Base-by-base conservation (phyloP, 2,113 vertebrate species). In the Xerus inauris region DNA sequence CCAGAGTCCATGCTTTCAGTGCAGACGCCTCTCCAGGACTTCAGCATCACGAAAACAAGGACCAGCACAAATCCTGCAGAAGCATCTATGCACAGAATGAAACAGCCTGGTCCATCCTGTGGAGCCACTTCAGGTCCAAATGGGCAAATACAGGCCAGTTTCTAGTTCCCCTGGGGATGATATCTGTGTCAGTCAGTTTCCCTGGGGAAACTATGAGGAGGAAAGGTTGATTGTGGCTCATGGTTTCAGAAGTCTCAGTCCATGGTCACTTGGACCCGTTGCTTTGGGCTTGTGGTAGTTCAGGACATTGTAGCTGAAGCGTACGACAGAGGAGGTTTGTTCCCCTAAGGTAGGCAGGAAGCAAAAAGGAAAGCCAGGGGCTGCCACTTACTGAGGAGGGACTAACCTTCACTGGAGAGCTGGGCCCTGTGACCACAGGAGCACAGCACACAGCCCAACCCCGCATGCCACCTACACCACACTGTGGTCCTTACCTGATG, bases 351-450 rank as follows among this genome's bases (percentile, higher is more conserved):
- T 32, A 80, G 38, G 24, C 12, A 19, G 35, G 38, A 40, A 73
- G 28, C 30, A 47, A 19, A n/a, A 16, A 24, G 3, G 17, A 42
- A 20, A 88, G 28, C 17, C 26, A 11, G 14, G 3, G 5, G 47
- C 76, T 73, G 38, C 30, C 26, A 5, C 38, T 9, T 20, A 28
- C 47, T 3, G 38, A 51, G 16, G 80, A 3, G 38, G 59, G 86
- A 24, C 13, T 6, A 5, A 47, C 38, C 75, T 30, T 49, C 17
- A 12, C 19, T 5, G 6, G 3, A 17, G 6, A 5, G 0, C 28
- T 51, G n/a, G 62, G 4, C 17, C 49, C 28, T 59, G 26, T 19
- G 3, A 35, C 13, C 77, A 38, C 51, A 42, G 24, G 8, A 7
- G 19, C 59, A 64, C 19, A 32, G 22, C 5, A n/a, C 13, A 62